Conservation (phyloP, 2,113 vertebrate genomes). For the Epinephelus cyanopodus region DNA sequence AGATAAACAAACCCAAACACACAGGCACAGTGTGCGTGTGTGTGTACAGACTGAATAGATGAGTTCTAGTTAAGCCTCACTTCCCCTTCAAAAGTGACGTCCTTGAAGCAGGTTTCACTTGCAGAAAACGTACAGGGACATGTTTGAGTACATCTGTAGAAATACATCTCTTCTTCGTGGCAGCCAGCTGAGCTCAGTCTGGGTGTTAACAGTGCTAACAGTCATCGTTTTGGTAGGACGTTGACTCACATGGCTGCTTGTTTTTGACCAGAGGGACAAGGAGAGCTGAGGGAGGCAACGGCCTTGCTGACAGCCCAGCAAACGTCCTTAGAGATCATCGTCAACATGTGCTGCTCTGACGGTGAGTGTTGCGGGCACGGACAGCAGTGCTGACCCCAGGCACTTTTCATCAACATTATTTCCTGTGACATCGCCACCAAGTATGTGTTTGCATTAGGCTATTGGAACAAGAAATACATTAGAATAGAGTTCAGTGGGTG, state of each 20-base stretch:
- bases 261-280: slow-evolving; percentile 85
- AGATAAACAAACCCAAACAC: not conserved
- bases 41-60: not conserved
- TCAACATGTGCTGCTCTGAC: slow-evolving; percentile 98
- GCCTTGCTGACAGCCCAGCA: slow-evolving; percentile 96
- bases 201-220: slow-evolving; percentile 45
- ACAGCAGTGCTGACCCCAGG: slow-evolving; percentile 59
- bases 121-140: not conserved
- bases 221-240: slow-evolving; percentile 53
- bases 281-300: slow-evolving; percentile 89
- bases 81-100: not conserved
- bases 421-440: slow-evolving; percentile 47
- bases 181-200: slow-evolving; percentile 26
- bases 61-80: not conserved
- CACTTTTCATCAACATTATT: slow-evolving; percentile 55
- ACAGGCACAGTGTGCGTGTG: not conserved
- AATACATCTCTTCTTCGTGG: not conserved
- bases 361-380: slow-evolving; percentile 82
- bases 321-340: slow-evolving; percentile 95
- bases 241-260: slow-evolving; percentile 66
- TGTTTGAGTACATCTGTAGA: slow-evolving; percentile 7
- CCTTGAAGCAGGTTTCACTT: not conserved
- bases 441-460: slow-evolving; percentile 23
- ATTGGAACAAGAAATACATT: slow-evolving; percentile 3
- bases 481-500: not conserved